Evolutionary conservation across 2,113 vertebrate species (phyloP), one percentile per base, ranked within the genome.

Genomic region (Cairina moschata): DNA sequence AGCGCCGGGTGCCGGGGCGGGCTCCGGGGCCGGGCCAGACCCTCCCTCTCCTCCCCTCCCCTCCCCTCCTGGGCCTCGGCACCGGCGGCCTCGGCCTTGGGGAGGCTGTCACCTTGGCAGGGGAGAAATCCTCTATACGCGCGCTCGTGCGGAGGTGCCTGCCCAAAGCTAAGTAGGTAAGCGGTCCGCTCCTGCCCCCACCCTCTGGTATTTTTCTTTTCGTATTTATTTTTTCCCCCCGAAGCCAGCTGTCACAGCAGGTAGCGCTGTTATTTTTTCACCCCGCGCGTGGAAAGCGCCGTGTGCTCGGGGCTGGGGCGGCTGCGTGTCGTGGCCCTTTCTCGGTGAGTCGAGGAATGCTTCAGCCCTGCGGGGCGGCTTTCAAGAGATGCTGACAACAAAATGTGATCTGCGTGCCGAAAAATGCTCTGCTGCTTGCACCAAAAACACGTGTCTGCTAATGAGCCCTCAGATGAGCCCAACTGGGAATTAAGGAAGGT

Each of bases 161-260:
- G 3, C 86, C 58, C 7, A 66, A 77, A 42, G 68, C 86, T 18
- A 4, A 77, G 91, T 91, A 86, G 93, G 95, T 96, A 94, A 96
- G 95, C 68, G 58, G 50, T 28, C 44, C 17, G 11, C 79, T 68
- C 38, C 38, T 60, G 54, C 67, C 28, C 29, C 36, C 25, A 31
- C 2, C 36, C 26, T 38, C 26, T 38, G 20, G 68, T 48, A 48
- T 48, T 48, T 22, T 48, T 48, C 20, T 48, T 48, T 48, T 17
- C 17, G 44, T 48, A 10, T 48, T 50, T 50, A 23, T 23, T 68
- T 54, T 55, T 72, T 83, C 54, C 13, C 65, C 0, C 11, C 0
- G 32, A 60, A 44, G 6, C 50, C 50, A 44, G 50, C 83, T 81
- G 89, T 86, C 89, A 67, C 63, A 3, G 32, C 1, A 59, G 50